phyloP scores from a whole-genome alignment of 2,113 vertebrate species.

The Macquaria ambigua region DNA sequence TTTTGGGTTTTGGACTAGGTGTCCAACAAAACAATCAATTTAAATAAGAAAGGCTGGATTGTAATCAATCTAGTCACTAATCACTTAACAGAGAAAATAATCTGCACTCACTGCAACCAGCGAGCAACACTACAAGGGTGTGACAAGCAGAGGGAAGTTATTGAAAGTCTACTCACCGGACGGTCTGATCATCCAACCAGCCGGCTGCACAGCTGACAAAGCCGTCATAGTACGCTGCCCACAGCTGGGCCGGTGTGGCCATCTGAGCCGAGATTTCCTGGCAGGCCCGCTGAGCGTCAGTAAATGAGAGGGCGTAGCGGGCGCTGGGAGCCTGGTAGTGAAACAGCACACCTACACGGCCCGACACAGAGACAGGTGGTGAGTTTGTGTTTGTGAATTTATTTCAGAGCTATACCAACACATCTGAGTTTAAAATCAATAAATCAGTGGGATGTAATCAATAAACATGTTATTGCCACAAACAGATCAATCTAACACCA shows the following conservation, averaged over 20 bases:
- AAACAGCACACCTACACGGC: conserved; percentile 90
- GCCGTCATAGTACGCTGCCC: conserved; percentile 91
- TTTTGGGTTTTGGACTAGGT: background rate
- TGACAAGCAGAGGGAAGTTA: conserved; percentile 3
- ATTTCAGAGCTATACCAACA: conserved; percentile 22
- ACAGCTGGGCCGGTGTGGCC: conserved; percentile 90
- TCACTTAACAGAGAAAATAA: background rate
- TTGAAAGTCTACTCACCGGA: conserved; percentile 84
- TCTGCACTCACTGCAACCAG: background rate
- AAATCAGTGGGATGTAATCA: conserved; percentile 18
- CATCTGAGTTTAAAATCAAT: conserved; percentile 12
- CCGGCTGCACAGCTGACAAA: conserved; percentile 93
- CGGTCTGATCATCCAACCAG: conserved; percentile 93
- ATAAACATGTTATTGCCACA: conserved; percentile 18
- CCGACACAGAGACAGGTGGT: conserved; percentile 10
- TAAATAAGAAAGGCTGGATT: background rate
- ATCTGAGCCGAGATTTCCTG: conserved; percentile 88
- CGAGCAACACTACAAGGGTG: background rate
- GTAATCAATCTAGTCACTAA: too few species aligned
- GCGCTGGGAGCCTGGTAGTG: conserved; percentile 87
- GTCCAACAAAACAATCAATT: background rate
- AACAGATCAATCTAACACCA: conserved; percentile 25
- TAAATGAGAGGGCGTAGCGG: conserved; percentile 89
- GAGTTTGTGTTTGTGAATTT: conserved; percentile 13
- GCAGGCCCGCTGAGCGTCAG: conserved; percentile 87